Evolutionary conservation across 2,888 invertebrate species (phyloP).

Genomic region (Ditula angustiorana): DNA sequence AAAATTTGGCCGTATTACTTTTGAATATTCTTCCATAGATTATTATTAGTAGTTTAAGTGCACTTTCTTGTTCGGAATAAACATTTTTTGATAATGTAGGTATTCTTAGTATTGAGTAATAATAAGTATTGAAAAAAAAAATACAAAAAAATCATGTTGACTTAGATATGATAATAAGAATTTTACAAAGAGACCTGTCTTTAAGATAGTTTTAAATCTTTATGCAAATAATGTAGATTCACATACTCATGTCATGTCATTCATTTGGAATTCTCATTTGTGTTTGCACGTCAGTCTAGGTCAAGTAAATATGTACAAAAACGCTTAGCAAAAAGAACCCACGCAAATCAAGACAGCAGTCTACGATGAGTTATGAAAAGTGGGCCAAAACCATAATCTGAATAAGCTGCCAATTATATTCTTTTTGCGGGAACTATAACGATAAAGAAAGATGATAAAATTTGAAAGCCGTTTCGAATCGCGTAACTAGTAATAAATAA

Average conservation of each 20-base stretch:
- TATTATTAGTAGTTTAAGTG: neutral
- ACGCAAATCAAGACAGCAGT: constrained; percentile 40
- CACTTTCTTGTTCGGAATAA: no score
- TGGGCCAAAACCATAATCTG: constrained; percentile 32
- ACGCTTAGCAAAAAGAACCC: constrained; percentile 30
- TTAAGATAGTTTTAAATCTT: no score
- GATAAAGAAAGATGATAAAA: constrained; percentile 30
- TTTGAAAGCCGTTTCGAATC: constrained; percentile 44
- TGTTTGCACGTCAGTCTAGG: neutral
- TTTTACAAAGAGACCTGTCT: no score
- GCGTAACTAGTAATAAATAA: constrained; percentile 44
- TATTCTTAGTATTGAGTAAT: neutral
- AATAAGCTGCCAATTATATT: constrained; percentile 29
- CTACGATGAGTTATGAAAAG: constrained; percentile 17
- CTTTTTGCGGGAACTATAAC: constrained; percentile 20
- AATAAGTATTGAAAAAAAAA: no score
- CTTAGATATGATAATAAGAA: no score
- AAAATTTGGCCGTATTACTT: constrained; percentile 37
- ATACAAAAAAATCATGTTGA: no score
- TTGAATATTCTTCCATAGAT: neutral
- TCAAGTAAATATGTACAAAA: constrained; percentile 38
- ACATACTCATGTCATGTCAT: no score
- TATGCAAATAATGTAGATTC: no score
- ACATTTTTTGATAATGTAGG: neutral
- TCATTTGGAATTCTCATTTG: no score